phyloP scores from a whole-genome alignment of 2,113 vertebrate species.

The Rattus norvegicus region GRCr8 NC_086019.1:31378501-31379000 shows the following conservation, averaged over 20 bases:
- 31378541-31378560: background rate
- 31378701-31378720: background rate
- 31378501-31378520: background rate
- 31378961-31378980: background rate
- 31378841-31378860: background rate
- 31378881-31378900: background rate
- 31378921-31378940: background rate
- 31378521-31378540: background rate
- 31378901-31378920: background rate
- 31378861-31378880: background rate
- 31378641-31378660: background rate
- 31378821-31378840: background rate
- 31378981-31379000: background rate
- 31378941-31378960: background rate
- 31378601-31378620: background rate
- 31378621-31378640: background rate
- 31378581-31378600: background rate
- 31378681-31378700: background rate
- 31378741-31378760: background rate
- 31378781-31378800: background rate
- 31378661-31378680: background rate
- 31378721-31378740: background rate
- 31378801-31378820: background rate
- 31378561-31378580: background rate
- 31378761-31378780: background rate